Evolutionary conservation across 2,888 invertebrate genomes (phyloP), one percentile per base, ranked within the genome.

Genomic region (Elmis aenea): DNA sequence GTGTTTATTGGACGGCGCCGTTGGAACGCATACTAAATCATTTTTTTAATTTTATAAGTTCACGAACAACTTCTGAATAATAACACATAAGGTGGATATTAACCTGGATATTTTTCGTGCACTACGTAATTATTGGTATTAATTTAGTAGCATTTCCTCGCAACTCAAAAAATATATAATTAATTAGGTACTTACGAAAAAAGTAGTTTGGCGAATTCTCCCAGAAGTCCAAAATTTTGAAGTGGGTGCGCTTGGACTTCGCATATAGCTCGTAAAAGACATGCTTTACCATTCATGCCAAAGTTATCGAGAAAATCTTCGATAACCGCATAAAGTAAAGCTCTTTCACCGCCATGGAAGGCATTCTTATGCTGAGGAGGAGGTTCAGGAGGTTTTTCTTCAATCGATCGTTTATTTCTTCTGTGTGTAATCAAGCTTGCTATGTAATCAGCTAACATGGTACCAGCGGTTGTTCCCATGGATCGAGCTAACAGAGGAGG

Each of bases 161-260:
- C n/a, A n/a, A n/a, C n/a, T n/a, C n/a, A n/a, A n/a, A n/a, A n/a
- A n/a, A n/a, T n/a, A n/a, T n/a, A n/a, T n/a, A n/a, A n/a, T n/a
- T n/a, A n/a, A n/a, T n/a, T n/a, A n/a, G n/a, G n/a, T n/a, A 74
- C 80, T 76, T 64, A 89, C 89, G 87, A 85, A 54, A 90, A 77
- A 62, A 90, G 88, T 3, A 90, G 64, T 59, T 86, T 85, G 48
- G 87, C 72, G 55, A 88, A 76, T 72, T 90, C 90, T 0, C 90
- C 90, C 24, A 89, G 64, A 29, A 90, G 75, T 3, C 90, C 90
- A 52, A 84, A 87, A 53, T 85, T 83, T 28, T 74, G 75, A 42
- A 88, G 66, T 0, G 83, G 82, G 57, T 85, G 80, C 0, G 90
- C 84, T 55, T 90, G 88, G 23, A 89, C 81, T 67, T 90, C 90